Base-by-base conservation (phyloP, 2,113 vertebrate genomes). In the Trachemys scripta region DNA sequence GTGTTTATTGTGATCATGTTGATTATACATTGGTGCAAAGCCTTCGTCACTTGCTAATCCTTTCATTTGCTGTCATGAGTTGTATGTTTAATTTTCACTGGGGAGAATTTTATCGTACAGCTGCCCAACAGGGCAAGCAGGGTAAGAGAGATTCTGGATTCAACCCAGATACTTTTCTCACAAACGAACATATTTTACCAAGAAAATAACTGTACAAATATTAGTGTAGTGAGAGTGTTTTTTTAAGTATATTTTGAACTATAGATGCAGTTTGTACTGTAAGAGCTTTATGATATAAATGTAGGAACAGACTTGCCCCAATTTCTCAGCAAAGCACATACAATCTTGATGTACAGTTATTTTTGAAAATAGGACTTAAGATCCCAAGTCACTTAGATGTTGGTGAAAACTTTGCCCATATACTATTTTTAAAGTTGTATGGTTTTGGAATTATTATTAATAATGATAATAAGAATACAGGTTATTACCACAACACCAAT, bases 301-400 rank as follows among this genome's bases (percentile, higher is more conserved):
- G 62, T 69, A 35, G 31, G 31, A 69, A 69, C 62, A 69, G 56
- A 27, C 31, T 69, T 69, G 62, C 35, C 16, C 62, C 62, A 69
- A 9, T 22, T 54, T 54, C 53, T 54, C 20, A 54, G 20, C 20
- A 54, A 54, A 54, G 20, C 53, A 54, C 53, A 54, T 9, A 62
- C 13, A 35, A 35, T 62, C 59, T 62, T 35, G 59, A 35, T 62
- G 6, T 14, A 62, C 7, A 1, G 4, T 17, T 2, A 2, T 82
- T 72, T 62, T 76, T 42, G 83, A 20, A 45, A 42, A 16, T 1
- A 56, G 35, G n/a, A 24, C 16, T 80, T 75, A 72, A n/a, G 20
- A 42, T 38, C 93, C 62, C 56, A 78, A 47, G 42, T 78, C 81
- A 82, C 84, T 82, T 94, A 51, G 93, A 87, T 49, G n/a, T 93